Evolutionary conservation across 2,888 invertebrate species (phyloP), one percentile per base, ranked within the genome.

Genomic region (Steinernema carpocapsae): DNA sequence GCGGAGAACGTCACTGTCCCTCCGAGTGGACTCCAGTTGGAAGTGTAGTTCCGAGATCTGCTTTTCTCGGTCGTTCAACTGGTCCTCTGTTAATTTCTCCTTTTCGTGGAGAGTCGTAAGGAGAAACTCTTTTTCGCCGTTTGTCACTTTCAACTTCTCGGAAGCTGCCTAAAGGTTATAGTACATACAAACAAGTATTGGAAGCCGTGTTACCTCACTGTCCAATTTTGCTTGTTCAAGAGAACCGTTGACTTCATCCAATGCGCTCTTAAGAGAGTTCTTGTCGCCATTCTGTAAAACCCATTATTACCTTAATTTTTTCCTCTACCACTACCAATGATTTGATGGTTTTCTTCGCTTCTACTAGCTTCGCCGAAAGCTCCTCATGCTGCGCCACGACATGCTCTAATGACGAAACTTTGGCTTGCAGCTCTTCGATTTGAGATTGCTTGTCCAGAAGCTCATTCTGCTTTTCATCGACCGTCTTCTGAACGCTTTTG

Each of bases 61-160:
- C 26, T 17, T 22, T 17, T 56, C 56, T 19, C 26, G 22, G 6
- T 56, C 56, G 12, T 26, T 56, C 24, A 56, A 26, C 22, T 56
- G 56, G 26, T 4, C 26, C 26, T 56, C 56, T 3, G 26, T 19
- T 12, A 26, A 24, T 19, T 56, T 14, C 26, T 56, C 56, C 26
- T 56, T 56, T 6, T 56, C 56, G 26, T 56, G 56, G 17, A 56
- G 56, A 24, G 56, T 56, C 4, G 56, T 56, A 4, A 56, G 22
- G 24, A 56, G 56, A 26, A 56, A 56, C 26, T 56, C 56, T 24
- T 56, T 56, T 19, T 56, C 56, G 56, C 24, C 26, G 17, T 56
- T 24, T 6, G 26, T 26, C 22, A 56, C 56, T 24, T 56, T 56
- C 56, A 56, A 6, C 26, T 56, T 22, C 6, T 26, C 26, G 3